Conservation (phyloP, 1,140 invertebrate species). For the Zelostemma sp. region DNA sequence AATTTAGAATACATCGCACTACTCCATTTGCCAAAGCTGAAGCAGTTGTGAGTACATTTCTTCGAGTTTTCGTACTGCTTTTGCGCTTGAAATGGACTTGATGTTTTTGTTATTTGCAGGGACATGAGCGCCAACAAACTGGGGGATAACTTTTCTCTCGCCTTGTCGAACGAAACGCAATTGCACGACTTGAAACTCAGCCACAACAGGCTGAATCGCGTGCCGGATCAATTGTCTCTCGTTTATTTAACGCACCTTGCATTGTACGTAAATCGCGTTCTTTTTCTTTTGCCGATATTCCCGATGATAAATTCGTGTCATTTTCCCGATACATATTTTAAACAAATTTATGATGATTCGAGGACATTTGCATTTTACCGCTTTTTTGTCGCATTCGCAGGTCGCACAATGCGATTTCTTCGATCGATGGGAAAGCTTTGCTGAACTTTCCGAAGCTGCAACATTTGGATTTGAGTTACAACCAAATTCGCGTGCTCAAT, state of each 20-base stretch:
- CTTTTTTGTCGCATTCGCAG: slow-evolving; percentile 36
- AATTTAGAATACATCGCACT: slow-evolving; percentile 57
- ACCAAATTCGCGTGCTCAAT: slow-evolving; percentile 73
- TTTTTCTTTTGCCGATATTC: not conserved
- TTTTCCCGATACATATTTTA: no score
- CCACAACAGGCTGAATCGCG: slow-evolving; percentile 60
- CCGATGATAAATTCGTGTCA: not conserved
- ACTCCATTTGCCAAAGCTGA: slow-evolving; percentile 53
- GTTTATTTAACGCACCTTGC: slow-evolving; percentile 59
- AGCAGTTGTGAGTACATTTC: slow-evolving; percentile 57
- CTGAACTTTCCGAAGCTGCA: slow-evolving; percentile 73
- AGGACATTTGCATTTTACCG: no score
- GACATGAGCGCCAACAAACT: slow-evolving; percentile 60
- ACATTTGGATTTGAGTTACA: slow-evolving; percentile 75
- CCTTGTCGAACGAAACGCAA: slow-evolving; percentile 60
- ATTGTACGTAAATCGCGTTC: slow-evolving; percentile 54
- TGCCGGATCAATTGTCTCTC: slow-evolving; percentile 57
- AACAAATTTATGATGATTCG: no score
- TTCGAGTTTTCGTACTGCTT: no score
- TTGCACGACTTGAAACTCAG: slow-evolving; percentile 66
- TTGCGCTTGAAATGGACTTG: no score
- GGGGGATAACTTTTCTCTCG: slow-evolving; percentile 61
- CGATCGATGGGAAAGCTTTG: slow-evolving; percentile 74
- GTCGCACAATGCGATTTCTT: slow-evolving; percentile 76
- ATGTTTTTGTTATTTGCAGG: no score